Conservation (phyloP, 2,797 vertebrate genomes). For the Lateolabrax maculatus region DNA sequence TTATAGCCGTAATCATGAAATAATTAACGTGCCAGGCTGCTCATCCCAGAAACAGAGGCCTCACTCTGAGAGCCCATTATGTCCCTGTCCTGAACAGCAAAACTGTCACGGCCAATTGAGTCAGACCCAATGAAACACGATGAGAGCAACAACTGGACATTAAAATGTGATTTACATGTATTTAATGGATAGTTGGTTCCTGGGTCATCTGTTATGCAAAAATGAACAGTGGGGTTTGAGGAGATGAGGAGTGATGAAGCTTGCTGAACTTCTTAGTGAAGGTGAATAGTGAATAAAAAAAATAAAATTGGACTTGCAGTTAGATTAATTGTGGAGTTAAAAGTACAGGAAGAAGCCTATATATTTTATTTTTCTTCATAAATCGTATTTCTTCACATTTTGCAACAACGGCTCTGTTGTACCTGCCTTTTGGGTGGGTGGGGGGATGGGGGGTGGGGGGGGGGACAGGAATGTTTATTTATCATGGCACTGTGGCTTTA, state of each 20-base stretch:
- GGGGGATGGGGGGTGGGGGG: not conserved
- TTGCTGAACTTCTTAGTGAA: constrained; percentile 17
- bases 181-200: constrained; percentile 47
- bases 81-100: constrained; percentile 42
- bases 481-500: constrained; percentile 65
- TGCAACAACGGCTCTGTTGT: not conserved
- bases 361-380: not conserved
- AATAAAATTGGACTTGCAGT: constrained; percentile 33
- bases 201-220: constrained; percentile 30
- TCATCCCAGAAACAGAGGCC: constrained; percentile 54
- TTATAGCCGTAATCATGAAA: constrained; percentile 61
- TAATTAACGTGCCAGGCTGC: constrained; percentile 56
- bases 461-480: constrained; percentile 43
- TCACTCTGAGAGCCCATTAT: constrained; percentile 65
- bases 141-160: constrained; percentile 49
- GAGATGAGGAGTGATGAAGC: constrained; percentile 32
- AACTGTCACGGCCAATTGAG: constrained; percentile 65
- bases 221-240: constrained; percentile 15
- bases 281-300: constrained; percentile 31
- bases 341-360: constrained; percentile 16
- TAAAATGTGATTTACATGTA: constrained; percentile 49
- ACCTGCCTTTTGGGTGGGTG: constrained; percentile 7
- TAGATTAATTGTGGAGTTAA: constrained; percentile 27
- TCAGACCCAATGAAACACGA: constrained; percentile 35
- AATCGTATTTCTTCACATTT: constrained; percentile 3